Base-by-base conservation (phyloP, 2,888 invertebrate species). In the Imbricaverruca yamaguchii region DNA sequence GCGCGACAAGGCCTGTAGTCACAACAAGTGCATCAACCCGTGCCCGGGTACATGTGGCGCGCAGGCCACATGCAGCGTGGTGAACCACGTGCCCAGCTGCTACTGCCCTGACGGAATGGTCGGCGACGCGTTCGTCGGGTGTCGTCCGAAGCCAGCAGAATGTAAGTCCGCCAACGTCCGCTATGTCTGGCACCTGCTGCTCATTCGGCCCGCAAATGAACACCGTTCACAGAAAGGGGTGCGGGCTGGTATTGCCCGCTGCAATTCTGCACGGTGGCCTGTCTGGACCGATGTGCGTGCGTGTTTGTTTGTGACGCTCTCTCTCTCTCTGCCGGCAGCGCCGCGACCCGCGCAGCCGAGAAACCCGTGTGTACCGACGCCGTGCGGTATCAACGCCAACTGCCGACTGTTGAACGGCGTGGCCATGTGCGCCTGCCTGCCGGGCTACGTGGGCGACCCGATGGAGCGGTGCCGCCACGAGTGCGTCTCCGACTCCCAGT, bases 71-170 rank as follows among this genome's bases (percentile, higher is more conserved):
- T 86, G 86, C 83, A 83, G 84, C 78, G 85, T 85, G 15, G 84
- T 84, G 63, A 84, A 85, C 55, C 85, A 86, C 83, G 81, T 84
- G 67, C 86, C 86, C n/a, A 82, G 83, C 91, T 88, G 93, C 93
- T 91, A 92, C 84, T 95, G 95, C 86, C 88, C 91, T 78, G 87
- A 90, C 74, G 94, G 93, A 59, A 93, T 90, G 86, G 92, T 92
- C 87, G 95, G 95, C 53, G 94, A 95, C 86, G 94, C 95, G 11
- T 94, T 94, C 86, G 90, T 93, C 80, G 93, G 93, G 57, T 95
- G 95, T 86, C 61, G 39, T 8, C 23, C 23, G 6, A 69, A 65
- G 57, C 57, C 80, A 21, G 56, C n/a, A 12, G 78, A 74, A 18
- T 53, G 74, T 74, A 10, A 74, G 74, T 74, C 11, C 13, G 8